Evolutionary conservation across 2,113 vertebrate species (phyloP).

Genomic region (Crotalus viridis): DNA sequence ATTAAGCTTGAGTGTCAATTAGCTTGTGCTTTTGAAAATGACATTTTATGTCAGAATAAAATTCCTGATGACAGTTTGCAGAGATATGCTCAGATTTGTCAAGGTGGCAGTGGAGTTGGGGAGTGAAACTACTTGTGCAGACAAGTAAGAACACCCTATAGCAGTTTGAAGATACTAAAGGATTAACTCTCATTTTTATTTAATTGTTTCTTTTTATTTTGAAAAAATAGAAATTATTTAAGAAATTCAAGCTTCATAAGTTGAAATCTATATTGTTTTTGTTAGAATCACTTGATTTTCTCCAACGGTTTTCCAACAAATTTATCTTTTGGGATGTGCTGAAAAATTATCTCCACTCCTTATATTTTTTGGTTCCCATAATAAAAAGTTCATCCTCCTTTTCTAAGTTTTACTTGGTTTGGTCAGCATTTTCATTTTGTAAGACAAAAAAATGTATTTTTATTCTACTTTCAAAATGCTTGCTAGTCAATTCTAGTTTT

Average conservation of each 20-base stretch:
- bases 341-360: not conserved
- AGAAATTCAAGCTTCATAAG: not conserved
- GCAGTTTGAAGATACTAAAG: slow-evolving; percentile 19
- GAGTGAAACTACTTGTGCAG: slow-evolving; percentile 37
- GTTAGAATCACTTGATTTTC: not conserved
- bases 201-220: slow-evolving; percentile 20
- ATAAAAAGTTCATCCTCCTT: not conserved
- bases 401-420: not conserved
- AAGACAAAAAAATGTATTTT: not conserved
- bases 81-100: slow-evolving; percentile 51
- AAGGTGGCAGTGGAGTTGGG: not conserved
- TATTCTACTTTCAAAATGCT: not conserved
- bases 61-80: slow-evolving; percentile 40
- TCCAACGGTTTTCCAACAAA: not conserved
- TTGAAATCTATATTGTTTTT: not conserved
- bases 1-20: slow-evolving; percentile 46
- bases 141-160: slow-evolving; percentile 49
- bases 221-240: slow-evolving; percentile 51
- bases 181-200: slow-evolving; percentile 27
- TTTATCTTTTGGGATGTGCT: not conserved
- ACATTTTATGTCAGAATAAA: slow-evolving; percentile 52
- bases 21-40: slow-evolving; percentile 49
- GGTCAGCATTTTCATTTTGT: not conserved
- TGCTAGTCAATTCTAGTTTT: not conserved
- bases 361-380: not conserved